phyloP scores from a whole-genome alignment of 1,140 invertebrate species.

The Drosophila orosa region DNA sequence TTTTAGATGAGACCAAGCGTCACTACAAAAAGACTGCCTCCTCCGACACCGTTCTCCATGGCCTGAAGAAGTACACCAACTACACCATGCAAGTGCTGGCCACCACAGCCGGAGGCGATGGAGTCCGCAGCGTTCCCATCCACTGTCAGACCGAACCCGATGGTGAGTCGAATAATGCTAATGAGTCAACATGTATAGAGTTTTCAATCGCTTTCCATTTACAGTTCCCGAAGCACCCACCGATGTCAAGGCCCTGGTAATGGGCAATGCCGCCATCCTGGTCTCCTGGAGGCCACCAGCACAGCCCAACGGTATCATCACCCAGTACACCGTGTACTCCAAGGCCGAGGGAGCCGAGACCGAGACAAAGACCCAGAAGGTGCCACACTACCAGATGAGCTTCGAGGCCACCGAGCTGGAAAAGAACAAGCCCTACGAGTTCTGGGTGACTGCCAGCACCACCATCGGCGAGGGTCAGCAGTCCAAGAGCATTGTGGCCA shows the following conservation, averaged over 20 bases:
- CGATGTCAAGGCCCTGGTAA: conserved; percentile 95
- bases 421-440: conserved; percentile 93
- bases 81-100: conserved; percentile 98
- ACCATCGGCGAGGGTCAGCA: conserved; percentile 96
- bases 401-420: conserved; percentile 94
- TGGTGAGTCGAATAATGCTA: conserved; percentile 86
- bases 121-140: conserved; percentile 94
- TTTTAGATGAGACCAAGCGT: conserved; percentile 93
- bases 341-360: conserved; percentile 89
- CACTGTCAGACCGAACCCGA: conserved; percentile 98
- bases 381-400: conserved; percentile 88
- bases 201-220: no score
- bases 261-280: conserved; percentile 95
- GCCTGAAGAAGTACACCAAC: conserved; percentile 97
- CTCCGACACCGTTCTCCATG: conserved; percentile 96
- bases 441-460: conserved; percentile 97
- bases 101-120: conserved; percentile 97
- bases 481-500: conserved; percentile 92
- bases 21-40: conserved; percentile 96
- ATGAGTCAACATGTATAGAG: background rate
- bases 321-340: conserved; percentile 96
- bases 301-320: conserved; percentile 96
- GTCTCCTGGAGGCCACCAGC: conserved; percentile 96
- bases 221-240: conserved; percentile 96
- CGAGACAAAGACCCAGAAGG: conserved; percentile 88